A percentile compares a stretch with the other conserved stretches of the same genome.
These are phyloP conservation scores for Syrista parreyssii DNA, from an alignment of 2,888 invertebrate genomes.

Conservation along the genomic window DNA sequence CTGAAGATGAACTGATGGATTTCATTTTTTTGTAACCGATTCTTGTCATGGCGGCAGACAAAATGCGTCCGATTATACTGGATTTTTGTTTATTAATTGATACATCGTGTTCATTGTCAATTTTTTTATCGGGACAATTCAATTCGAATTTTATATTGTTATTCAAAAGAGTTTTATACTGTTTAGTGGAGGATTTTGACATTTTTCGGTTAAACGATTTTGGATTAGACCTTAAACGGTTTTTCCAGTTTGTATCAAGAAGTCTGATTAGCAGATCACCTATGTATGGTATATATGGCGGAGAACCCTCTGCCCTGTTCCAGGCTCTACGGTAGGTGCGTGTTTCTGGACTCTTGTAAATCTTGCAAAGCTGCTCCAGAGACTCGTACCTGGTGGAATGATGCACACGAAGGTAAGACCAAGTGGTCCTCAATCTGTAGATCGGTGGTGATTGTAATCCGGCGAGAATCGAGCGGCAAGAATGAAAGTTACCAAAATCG, in stretches of 20 bases:
- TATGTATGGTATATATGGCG: constrained; percentile 67
- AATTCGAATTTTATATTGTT: background rate
- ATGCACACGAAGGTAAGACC: constrained; percentile 67
- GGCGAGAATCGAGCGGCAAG: constrained; percentile 65
- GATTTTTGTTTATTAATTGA: background rate
- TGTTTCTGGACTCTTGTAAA: constrained; percentile 66
- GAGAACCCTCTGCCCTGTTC: constrained; percentile 57
- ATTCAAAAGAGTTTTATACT: background rate
- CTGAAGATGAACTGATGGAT: background rate
- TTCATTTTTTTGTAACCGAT: constrained; percentile 20
- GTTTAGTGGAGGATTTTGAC: background rate
- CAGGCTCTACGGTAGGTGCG: constrained; percentile 64
- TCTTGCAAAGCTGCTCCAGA: constrained; percentile 67
- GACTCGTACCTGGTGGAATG: constrained; percentile 69
- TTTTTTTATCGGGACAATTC: background rate
- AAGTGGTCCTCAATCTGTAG: constrained; percentile 67
- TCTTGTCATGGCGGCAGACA: constrained; percentile 26
- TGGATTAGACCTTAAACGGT: background rate
- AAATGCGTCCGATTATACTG: constrained; percentile 24
- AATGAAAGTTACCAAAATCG: constrained; percentile 68
- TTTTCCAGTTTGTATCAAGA: constrained; percentile 41
- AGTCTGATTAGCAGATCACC: constrained; percentile 66
- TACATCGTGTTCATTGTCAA: background rate
- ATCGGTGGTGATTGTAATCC: constrained; percentile 70
- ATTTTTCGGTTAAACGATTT: background rate